These are phyloP conservation scores for Gadopsis marmoratus DNA, from an alignment of 2,797 vertebrate species.

Conservation along the genomic window DNA sequence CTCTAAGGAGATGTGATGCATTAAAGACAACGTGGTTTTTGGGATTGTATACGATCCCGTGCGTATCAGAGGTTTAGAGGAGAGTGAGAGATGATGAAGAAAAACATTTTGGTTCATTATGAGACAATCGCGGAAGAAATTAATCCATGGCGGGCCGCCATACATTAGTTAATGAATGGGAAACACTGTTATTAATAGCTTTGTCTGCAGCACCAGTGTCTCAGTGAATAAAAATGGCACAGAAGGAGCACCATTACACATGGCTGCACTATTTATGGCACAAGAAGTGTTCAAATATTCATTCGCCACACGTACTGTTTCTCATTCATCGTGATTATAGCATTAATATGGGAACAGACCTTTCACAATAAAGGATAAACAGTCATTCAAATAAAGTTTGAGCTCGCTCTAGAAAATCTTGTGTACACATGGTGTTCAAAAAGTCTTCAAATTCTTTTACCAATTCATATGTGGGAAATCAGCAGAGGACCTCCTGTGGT, in stretches of 20 bases:
- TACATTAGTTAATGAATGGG: too few relatives aligned
- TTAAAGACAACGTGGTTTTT: too few relatives aligned
- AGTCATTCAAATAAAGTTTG: neutral
- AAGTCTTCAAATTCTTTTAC: neutral
- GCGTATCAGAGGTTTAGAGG: too few relatives aligned
- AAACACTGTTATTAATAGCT: neutral
- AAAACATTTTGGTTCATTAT: too few relatives aligned
- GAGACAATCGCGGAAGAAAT: too few relatives aligned
- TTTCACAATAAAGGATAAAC: neutral
- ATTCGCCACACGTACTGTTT: neutral
- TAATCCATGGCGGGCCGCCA: too few relatives aligned
- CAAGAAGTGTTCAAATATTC: neutral
- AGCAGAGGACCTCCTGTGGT: conserved; percentile 25
- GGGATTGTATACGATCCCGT: too few relatives aligned
- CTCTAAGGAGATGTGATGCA: too few relatives aligned
- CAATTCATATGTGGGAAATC: conserved; percentile 7
- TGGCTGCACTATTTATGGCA: neutral
- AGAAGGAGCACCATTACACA: neutral
- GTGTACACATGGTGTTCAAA: neutral
- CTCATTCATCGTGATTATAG: neutral
- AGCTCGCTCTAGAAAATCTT: conserved; percentile 1
- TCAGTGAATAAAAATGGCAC: neutral
- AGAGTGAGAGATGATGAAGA: too few relatives aligned
- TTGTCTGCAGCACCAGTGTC: neutral
- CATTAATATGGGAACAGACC: neutral